Evolutionary conservation across 2,888 invertebrate species (phyloP), one percentile per base, ranked within the genome.

Genomic region (Brachylomia viminalis): DNA sequence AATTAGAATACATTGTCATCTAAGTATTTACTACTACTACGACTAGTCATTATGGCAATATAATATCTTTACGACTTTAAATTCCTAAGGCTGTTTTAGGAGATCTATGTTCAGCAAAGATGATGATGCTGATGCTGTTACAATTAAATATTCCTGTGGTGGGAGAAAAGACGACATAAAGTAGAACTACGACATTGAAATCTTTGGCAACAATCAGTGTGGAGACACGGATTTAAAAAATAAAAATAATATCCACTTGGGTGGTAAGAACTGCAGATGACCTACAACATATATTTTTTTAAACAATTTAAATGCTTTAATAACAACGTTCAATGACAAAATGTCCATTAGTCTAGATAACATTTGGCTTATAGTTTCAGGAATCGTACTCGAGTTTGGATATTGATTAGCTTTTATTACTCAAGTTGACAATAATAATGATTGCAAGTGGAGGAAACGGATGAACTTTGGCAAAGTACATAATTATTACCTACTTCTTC

Each of bases 321-420:
- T 61, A 58, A 82, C 54, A 83, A 65, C 59, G 23, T n/a, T 77
- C 73, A 79, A 77, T 83, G 72, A 68, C 80, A 23, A 77, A 82
- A 61, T 52, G 42, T 10, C 67, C 74, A 70, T 72, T 73, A 73
- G 52, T 61, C 56, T 69, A 75, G 86, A 87, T 86, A 87, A 83
- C 85, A 80, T 81, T 80, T 86, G 84, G 62, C 72, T 72, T 75
- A 52, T 45, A 69, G 58, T 85, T 85, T 72, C 64, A 67, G 45
- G 82, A 82, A 85, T 85, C 47, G 15, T 56, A 30, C 8, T 27
- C 13, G 54, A 68, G n/a, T 65, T 68, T 66, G 45, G 54, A 62
- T 45, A 67, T 84, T 65, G 73, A 82, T 72, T 56, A 54, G 13
- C 49, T 69, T 71, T 85, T 69, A 74, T 74, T 65, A 7, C 64